Conservation (phyloP, 1,140 invertebrate species). For the Lordiphosa collinella region DNA sequence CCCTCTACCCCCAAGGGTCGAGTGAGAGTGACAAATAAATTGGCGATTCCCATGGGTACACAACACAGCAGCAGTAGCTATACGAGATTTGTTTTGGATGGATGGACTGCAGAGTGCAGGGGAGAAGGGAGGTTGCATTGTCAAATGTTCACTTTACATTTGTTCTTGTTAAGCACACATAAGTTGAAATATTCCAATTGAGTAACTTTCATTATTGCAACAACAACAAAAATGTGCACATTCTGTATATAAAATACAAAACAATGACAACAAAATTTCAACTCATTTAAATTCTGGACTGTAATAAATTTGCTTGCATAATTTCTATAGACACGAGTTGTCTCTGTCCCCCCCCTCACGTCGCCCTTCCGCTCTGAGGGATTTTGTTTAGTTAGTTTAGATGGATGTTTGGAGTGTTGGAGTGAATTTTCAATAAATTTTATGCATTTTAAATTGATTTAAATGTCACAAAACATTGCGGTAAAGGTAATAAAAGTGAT, state of each 20-base stretch:
- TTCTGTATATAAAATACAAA: slow-evolving; percentile 73
- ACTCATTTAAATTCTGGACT: slow-evolving; percentile 74
- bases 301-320: slow-evolving; percentile 74
- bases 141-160: slow-evolving; percentile 69
- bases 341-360: neutral
- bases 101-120: neutral
- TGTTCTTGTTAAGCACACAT: slow-evolving; percentile 72
- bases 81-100: neutral
- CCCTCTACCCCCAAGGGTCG: slow-evolving; percentile 20
- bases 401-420: slow-evolving; percentile 33
- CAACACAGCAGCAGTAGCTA: neutral
- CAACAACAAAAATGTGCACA: slow-evolving; percentile 56
- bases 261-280: slow-evolving; percentile 70
- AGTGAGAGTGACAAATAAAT: slow-evolving; percentile 70
- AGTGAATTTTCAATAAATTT: slow-evolving; percentile 51
- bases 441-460: slow-evolving; percentile 54
- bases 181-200: slow-evolving; percentile 78
- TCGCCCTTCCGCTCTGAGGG: neutral
- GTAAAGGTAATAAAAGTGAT: slow-evolving; percentile 3
- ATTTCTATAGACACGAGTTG: slow-evolving; percentile 60
- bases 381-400: slow-evolving; percentile 43
- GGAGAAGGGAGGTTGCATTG: slow-evolving; percentile 38
- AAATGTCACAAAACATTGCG: slow-evolving; percentile 28
- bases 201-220: slow-evolving; percentile 73
- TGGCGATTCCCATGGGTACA: slow-evolving; percentile 69